These are phyloP conservation scores for Dione juno DNA, from an alignment of 2,888 invertebrate species.

Conservation along the genomic window DNA sequence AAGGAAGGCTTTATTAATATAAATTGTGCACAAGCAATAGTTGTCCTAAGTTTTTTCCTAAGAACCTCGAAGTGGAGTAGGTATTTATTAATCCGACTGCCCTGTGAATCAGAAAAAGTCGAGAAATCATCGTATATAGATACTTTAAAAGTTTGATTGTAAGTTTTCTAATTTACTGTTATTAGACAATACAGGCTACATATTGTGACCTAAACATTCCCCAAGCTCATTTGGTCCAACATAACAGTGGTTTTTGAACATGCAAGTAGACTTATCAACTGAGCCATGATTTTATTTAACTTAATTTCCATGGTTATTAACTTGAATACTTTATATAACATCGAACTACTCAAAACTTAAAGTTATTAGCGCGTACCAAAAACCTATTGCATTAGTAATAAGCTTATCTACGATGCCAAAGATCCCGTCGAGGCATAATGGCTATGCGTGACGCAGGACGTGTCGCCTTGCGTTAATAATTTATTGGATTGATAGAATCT, in stretches of 20 bases:
- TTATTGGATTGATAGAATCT: slow-evolving; percentile 71
- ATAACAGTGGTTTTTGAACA: neutral
- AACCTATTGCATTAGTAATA: slow-evolving; percentile 69
- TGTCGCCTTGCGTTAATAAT: slow-evolving; percentile 65
- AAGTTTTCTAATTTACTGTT: too few species aligned
- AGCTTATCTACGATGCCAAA: slow-evolving; percentile 56
- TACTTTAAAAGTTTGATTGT: too few species aligned
- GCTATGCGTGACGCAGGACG: slow-evolving; percentile 59
- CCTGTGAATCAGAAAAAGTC: too few species aligned
- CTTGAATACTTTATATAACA: neutral
- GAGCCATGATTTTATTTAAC: neutral
- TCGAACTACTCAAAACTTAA: neutral
- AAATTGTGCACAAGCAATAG: too few species aligned
- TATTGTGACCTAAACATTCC: neutral
- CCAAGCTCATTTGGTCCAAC: neutral
- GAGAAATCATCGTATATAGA: too few species aligned
- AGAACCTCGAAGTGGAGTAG: too few species aligned
- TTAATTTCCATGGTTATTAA: neutral
- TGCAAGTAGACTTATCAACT: neutral
- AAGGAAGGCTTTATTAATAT: too few species aligned
- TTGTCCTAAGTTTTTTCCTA: too few species aligned
- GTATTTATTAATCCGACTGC: too few species aligned
- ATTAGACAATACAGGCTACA: too few species aligned
- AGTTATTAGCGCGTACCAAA: slow-evolving; percentile 45
- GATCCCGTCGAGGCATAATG: slow-evolving; percentile 55